Base-by-base conservation (phyloP, 2,113 vertebrate genomes). In the Atherinomorus stipes region DNA sequence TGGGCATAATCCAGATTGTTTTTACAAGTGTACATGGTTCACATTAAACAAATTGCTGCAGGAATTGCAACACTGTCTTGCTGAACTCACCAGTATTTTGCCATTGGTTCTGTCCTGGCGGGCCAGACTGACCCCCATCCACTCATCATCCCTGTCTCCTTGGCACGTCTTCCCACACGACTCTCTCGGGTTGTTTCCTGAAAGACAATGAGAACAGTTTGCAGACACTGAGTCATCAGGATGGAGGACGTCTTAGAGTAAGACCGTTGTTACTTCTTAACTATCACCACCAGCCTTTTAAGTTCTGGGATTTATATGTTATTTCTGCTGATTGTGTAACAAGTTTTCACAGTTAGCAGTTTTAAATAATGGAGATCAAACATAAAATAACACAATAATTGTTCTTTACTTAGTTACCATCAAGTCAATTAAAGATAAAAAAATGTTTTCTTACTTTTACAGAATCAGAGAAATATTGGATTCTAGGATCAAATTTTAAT, bases 81-180 rank as follows among this genome's bases (percentile, higher is more conserved):
- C 44, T 21, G 18, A 64, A 87, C 96, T 94, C 93, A 99, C 98
- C 95, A 99, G 86, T 74, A 99, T 93, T 16, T 90, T 95, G 83
- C 98, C 98, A 12, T 93, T 90, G 45, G 93, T 89, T 76, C 78
- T 94, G 16, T 96, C 90, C 93, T 99, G 98, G 40, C 98, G 94
- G 38, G 98, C 95, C 87, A 99, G 89, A 83, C 95, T 99, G 83
- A 99, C 97, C 0, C 98, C 98, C 97, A 99, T 99, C 98, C 98
- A 99, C 90, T 99, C 97, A 2, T 99, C 91, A 16, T 97, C 94
- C 64, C 96, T 89, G 90, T 99, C 96, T 67, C 95, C 98, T 84
- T 93, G 95, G 85, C 98, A 99, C 1, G 98, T 99, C 94, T 99
- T 99, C 59, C 98, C 98, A 64, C 98, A 99, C 9, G 93, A 82